Conservation (phyloP, 2,113 vertebrate genomes). For the Leucopternis melanops region DNA sequence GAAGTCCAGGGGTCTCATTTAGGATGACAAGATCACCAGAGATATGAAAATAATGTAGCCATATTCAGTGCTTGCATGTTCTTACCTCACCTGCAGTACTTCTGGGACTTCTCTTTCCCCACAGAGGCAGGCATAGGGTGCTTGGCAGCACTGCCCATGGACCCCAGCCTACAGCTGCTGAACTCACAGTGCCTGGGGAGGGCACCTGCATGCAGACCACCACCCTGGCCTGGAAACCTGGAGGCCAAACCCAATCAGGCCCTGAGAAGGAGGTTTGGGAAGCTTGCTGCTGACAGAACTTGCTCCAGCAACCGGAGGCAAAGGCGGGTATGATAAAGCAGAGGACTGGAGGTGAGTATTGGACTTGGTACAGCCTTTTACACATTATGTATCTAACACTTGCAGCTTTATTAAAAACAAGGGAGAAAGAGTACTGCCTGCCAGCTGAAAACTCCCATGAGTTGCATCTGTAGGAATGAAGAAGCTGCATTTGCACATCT, state of each 20-base stretch:
- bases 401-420: not conserved
- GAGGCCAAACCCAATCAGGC: not conserved
- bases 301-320: not conserved
- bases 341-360: not conserved
- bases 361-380: not conserved
- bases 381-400: not conserved
- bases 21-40: not conserved
- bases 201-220: not conserved
- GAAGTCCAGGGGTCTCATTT: not conserved
- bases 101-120: not conserved
- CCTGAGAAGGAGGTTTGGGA: not conserved
- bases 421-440: not conserved
- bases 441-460: not conserved
- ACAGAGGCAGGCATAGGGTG: not conserved
- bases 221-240: not conserved
- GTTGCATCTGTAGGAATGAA: not conserved
- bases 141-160: not conserved
- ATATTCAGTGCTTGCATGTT: not conserved
- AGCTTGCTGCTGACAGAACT: not conserved
- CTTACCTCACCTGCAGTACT: not conserved
- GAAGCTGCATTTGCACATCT: not conserved
- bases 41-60: not conserved
- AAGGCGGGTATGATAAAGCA: not conserved
- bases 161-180: not conserved
- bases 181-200: not conserved